Base-by-base conservation (phyloP, 2,797 vertebrate species). In the Choloepus didactylus region DNA sequence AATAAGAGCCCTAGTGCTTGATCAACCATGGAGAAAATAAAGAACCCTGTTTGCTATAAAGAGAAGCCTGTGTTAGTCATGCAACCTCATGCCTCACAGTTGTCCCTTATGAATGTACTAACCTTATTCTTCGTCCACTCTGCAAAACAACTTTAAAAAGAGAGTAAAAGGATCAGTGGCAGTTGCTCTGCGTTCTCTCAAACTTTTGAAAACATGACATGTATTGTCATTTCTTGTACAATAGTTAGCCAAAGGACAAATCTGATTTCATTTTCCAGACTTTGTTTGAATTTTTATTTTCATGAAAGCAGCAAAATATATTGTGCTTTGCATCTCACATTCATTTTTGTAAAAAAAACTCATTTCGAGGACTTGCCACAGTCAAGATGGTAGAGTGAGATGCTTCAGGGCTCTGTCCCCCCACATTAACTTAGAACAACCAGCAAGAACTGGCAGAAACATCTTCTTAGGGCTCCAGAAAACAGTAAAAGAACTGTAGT, bases 231-330 rank as follows among this genome's bases (percentile, higher is more conserved):
- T 87, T 49, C 38, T 89, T 60, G 18, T 12, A 9, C 31, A n/a
- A 83, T 1, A 62, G 31, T 0, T 72, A 70, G 66, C 49, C 70
- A 49, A 88, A 87, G 60, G 91, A 44, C 66, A 82, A 31, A 56
- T 79, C 49, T 5, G 9, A 75, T 79, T 69, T 92, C 56, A 79
- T 66, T 73, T 76, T 44, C 70, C 93, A 93, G 66, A 49, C 5
- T 38, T 90, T 41, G 75, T 51, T 95, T 88, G n/a, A 49, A 38
- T 73, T 51, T 92, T 87, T 67, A 54, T 69, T 54, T 87, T 82
- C 64, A 70, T 3, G 23, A 95, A 76, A 89, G 41, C 66, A 87
- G 79, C 0, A 44, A 88, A 91, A 81, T 38, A 60, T 31, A 83
- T 6, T 41, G 31, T 18, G 29, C 31, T 77, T 51, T 82, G 14